Base-by-base conservation (phyloP, 64 coral and sea anemone genomes). In the Actinia equina region DNA sequence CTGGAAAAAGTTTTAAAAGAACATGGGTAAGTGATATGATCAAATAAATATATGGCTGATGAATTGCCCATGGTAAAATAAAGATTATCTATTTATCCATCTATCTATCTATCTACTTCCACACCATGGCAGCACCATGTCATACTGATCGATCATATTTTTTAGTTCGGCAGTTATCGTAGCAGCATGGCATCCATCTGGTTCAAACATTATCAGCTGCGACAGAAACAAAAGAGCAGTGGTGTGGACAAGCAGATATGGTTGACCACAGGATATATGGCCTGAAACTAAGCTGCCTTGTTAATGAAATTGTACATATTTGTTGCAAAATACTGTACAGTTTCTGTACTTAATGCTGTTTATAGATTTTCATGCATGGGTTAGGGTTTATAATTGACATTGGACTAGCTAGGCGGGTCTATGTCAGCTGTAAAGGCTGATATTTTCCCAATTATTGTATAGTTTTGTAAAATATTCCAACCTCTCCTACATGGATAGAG, bases 111-210 rank as follows among this genome's bases (percentile, higher is more conserved):
- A 37, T 37, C 18, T 4, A 7, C 15, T 17, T 17, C 15, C 60
- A 63, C 60, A 63, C 15, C 17, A 63, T 17, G 20, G 6, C 60
- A 19, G 6, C 18, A 63, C 4, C 10, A 82, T 52, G 17, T 22
- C 6, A 57, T 52, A 89, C 17, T 79, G 20, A 82, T 26, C 53
- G 3, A 54, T 86, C 20, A 77, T 8, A 84, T 22, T 18, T 81
- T 43, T 63, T 9, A 99, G 97, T 67, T 89, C 97, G 17, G 91
- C 93, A 69, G 97, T 99, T 51, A 90, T 95, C 16, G 93, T 92
- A 3, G 90, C 89, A 82, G 93, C 97, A 1, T 99, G 97, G 97
- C 97, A 99, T 42, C 97, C 97, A 44, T 67, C 89, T 46, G 97
- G 97, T 59, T 90, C 82, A 81, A 92, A 82, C n/a, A 89, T 99